A percentile compares a stretch with the other conserved stretches of the same genome.
Evolutionary conservation across 1,140 invertebrate genomes (phyloP).

Genomic region (Riptortus pedestris): DNA sequence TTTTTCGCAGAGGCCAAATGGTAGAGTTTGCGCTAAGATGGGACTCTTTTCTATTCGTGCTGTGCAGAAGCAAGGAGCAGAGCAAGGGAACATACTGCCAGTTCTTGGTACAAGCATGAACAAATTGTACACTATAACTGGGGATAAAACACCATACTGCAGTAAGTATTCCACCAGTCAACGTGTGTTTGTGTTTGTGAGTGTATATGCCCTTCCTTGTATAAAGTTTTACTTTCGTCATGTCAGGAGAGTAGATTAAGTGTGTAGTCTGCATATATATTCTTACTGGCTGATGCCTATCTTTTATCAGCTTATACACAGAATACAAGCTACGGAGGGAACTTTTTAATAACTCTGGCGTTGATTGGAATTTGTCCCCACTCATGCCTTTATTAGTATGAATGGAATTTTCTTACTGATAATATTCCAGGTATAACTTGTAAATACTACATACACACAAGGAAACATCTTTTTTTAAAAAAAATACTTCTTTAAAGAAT

Average conservation of each 20-base stretch:
- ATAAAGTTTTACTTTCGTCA: background rate
- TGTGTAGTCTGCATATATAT: background rate
- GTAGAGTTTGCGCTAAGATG: constrained; percentile 32
- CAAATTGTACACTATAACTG: constrained; percentile 59
- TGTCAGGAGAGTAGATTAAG: background rate
- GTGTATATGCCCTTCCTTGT: background rate
- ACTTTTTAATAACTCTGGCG: too few relatives aligned
- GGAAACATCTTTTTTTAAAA: too few relatives aligned
- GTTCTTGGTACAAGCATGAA: constrained; percentile 33
- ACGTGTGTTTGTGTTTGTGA: constrained; percentile 24
- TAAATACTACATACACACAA: too few relatives aligned
- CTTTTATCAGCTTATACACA: too few relatives aligned
- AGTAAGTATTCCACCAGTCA: constrained; percentile 51
- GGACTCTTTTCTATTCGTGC: constrained; percentile 30
- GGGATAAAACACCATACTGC: constrained; percentile 55
- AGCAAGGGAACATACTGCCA: constrained; percentile 3
- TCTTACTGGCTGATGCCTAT: too few relatives aligned
- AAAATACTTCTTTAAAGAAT: too few relatives aligned
- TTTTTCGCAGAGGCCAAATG: constrained; percentile 31
- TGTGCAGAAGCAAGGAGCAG: constrained; percentile 25
- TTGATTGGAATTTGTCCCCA: too few relatives aligned
- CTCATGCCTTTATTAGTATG: too few relatives aligned
- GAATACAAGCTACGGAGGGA: too few relatives aligned
- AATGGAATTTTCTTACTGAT: too few relatives aligned
- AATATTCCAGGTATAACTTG: too few relatives aligned